These are phyloP conservation scores for Eulacestoma nigropectus DNA, from an alignment of 2,113 vertebrate genomes.

Conservation along the genomic window DNA sequence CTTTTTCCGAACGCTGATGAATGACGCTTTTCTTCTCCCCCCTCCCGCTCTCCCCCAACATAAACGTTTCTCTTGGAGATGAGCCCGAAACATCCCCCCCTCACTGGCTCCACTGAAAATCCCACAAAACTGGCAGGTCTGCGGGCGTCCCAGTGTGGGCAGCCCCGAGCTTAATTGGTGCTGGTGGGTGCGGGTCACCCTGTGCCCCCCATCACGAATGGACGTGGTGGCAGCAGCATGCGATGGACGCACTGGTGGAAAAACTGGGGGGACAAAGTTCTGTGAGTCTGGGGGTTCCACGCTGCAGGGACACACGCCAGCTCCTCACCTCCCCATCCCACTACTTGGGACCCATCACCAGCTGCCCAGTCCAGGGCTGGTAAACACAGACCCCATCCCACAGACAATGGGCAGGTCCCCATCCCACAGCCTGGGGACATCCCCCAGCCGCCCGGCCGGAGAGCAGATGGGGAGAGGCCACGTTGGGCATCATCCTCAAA, in stretches of 20 bases:
- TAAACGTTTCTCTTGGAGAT: conserved; percentile 49
- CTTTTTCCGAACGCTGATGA: not conserved
- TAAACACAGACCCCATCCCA: not conserved
- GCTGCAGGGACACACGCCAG: rapidly evolving
- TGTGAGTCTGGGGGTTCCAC: not conserved
- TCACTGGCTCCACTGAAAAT: not conserved
- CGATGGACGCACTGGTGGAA: not conserved
- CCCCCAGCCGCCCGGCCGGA: not conserved
- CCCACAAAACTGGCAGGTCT: not conserved
- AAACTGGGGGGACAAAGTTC: rapidly evolving
- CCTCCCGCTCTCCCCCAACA: not conserved
- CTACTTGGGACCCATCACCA: not conserved
- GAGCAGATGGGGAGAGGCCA: conserved; percentile 31
- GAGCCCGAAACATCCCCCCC: not conserved
- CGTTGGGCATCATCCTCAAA: not conserved
- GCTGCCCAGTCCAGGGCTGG: not conserved
- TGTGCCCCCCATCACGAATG: rapidly evolving
- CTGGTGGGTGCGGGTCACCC: not conserved
- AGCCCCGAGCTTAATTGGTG: not conserved
- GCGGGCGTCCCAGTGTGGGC: not conserved
- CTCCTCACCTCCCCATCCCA: not conserved
- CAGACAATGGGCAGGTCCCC: not conserved
- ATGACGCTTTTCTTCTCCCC: conserved; percentile 40
- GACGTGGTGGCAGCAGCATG: rapidly evolving
- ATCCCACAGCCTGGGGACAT: not conserved